Percentiles rank a stretch among this genome's conserved stretches.
phyloP scores from a whole-genome alignment of 2,797 vertebrate genomes.

The Amniataba percoides region DNA sequence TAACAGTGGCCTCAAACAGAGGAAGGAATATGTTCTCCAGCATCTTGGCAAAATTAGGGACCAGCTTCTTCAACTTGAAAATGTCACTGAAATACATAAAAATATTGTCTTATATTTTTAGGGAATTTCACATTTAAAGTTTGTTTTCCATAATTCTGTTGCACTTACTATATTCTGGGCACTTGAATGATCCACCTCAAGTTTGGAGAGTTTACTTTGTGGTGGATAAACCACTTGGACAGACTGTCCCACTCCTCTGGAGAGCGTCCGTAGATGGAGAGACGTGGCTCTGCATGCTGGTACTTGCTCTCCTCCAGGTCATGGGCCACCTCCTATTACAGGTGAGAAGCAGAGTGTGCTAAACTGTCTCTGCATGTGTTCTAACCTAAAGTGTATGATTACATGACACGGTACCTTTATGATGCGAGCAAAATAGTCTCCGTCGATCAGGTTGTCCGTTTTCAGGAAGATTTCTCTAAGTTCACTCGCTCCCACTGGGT shows the following conservation, averaged over 20 bases:
- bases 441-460: constrained; percentile 93
- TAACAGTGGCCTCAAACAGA: constrained; percentile 93
- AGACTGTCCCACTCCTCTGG: constrained; percentile 91
- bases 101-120: background rate
- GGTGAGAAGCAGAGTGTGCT: constrained; percentile 24
- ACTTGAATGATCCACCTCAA: constrained; percentile 98
- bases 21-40: constrained; percentile 96
- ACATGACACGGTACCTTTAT: constrained; percentile 88
- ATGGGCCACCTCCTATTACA: constrained; percentile 90
- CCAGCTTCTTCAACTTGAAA: constrained; percentile 93
- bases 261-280: constrained; percentile 95
- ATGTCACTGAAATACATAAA: constrained; percentile 90
- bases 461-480: constrained; percentile 96
- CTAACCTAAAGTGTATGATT: background rate
- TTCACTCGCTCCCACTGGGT: constrained; percentile 96
- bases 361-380: background rate
- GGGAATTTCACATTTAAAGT: background rate
- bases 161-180: constrained; percentile 97
- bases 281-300: constrained; percentile 94
- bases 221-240: constrained; percentile 95
- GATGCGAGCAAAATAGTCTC: constrained; percentile 97
- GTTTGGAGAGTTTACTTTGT: constrained; percentile 95
- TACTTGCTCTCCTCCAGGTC: constrained; percentile 97
- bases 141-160: background rate
- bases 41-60: constrained; percentile 94